Evolutionary conservation across 2,888 invertebrate genomes (phyloP), one percentile per base, ranked within the genome.

Genomic region (Thera obeliscata): DNA sequence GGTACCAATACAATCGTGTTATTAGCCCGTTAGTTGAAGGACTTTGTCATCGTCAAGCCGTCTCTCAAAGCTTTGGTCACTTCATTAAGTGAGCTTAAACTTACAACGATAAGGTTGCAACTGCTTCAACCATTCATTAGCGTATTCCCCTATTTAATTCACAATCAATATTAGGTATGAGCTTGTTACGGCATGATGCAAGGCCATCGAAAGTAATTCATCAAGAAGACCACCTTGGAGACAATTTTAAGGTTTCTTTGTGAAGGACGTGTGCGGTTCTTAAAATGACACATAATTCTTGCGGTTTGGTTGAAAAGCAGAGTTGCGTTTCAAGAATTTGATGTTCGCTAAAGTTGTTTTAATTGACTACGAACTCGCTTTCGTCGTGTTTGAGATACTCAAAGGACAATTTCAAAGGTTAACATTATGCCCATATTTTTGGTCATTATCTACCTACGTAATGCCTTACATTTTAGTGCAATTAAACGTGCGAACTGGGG

Each of bases 141-240:
- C 76, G 79, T 81, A 78, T 77, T 78, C 79, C 73, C 74, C 73
- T 70, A 77, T 83, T 83, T 79, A 81, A 82, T 71, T 72, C 69
- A 75, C 67, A 74, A 72, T 73, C 67, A 79, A 81, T 75, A 72
- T 69, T 70, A 71, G 71, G 64, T 75, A 71, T 79, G 70, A 66
- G 48, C 62, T 73, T 65, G 61, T 72, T 70, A 61, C 52, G 78
- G 78, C 81, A 76, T 73, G 72, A 74, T 71, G 67, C 83, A 85
- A 87, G 88, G 87, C 79, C 81, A 81, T 84, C 76, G 85, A 87
- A 87, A 87, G 86, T 88, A 84, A 87, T 87, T 86, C 85, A 78
- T 74, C 71, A 64, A 70, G 74, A 70, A 64, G 87, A 87, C 87
- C 88, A 87, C 89, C 89, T 85, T 82, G 86, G 76, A 76, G 82